A percentile compares a stretch with the other conserved stretches of the same genome.
These are phyloP conservation scores for Trinorchestia longiramus DNA, from an alignment of 1,140 invertebrate species.

Conservation along the genomic window DNA sequence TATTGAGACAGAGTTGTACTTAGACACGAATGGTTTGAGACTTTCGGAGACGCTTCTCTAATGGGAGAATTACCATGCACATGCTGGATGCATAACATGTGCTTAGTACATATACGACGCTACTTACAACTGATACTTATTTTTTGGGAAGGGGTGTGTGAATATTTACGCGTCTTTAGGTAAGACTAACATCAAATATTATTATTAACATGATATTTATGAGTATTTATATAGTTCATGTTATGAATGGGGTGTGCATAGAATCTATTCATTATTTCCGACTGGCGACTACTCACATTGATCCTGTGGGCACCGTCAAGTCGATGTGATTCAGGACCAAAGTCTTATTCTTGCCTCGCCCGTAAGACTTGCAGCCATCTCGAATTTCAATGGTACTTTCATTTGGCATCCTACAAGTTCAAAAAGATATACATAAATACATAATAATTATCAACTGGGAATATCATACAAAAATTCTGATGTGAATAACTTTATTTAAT, in stretches of 20 bases:
- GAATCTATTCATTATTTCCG: not conserved
- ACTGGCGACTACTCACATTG: not conserved
- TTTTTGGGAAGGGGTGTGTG: no score
- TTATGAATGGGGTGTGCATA: not conserved
- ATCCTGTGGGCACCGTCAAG: not conserved
- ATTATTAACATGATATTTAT: no score
- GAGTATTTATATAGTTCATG: not conserved
- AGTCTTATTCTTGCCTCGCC: not conserved
- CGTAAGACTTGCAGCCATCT: constrained; percentile 38
- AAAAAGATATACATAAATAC: not conserved
- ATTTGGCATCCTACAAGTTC: not conserved
- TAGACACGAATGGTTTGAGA: not conserved
- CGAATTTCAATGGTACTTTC: constrained; percentile 25
- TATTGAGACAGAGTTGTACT: not conserved
- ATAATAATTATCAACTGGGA: not conserved
- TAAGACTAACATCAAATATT: no score
- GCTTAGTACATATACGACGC: no score
- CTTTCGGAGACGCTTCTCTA: no score
- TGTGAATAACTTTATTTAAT: no score
- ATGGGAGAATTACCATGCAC: no score
- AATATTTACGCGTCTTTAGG: no score
- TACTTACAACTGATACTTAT: no score
- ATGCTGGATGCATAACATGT: no score
- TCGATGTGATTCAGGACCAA: constrained; percentile 37
- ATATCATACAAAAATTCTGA: not conserved